These are phyloP conservation scores for Oryctes rhinoceros DNA, from an alignment of 1,140 invertebrate genomes.

Conservation along the genomic window DNA sequence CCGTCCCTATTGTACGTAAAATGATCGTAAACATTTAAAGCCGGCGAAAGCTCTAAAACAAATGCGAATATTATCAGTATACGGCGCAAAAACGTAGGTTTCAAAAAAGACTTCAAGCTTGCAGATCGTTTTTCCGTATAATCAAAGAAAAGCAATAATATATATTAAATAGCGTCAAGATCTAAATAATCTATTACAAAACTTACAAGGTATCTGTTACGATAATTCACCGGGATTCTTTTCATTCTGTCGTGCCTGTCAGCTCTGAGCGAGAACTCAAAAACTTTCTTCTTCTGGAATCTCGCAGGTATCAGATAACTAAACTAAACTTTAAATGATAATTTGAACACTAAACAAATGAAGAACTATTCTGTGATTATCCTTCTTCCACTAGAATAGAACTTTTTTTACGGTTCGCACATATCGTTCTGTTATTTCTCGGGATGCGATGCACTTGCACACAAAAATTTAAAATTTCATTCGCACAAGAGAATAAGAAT, in stretches of 20 bases:
- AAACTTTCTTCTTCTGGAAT: not conserved
- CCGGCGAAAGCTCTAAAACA: too few relatives aligned
- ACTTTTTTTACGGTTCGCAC: not conserved
- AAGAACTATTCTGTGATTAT: conserved; percentile 3
- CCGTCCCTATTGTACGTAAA: too few relatives aligned
- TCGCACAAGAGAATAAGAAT: too few relatives aligned
- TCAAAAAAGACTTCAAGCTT: too few relatives aligned
- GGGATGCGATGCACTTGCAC: conserved; percentile 1
- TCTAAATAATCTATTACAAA: not conserved
- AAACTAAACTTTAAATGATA: conserved; percentile 22
- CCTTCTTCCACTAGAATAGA: not conserved
- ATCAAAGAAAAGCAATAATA: not conserved
- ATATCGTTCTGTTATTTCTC: not conserved
- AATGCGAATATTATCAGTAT: too few relatives aligned
- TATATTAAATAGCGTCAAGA: not conserved
- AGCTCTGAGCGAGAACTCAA: not conserved
- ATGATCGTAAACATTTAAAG: too few relatives aligned
- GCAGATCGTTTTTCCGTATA: too few relatives aligned
- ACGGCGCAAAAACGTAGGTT: too few relatives aligned
- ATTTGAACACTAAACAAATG: conserved; percentile 7
- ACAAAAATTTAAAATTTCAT: conserved; percentile 21
- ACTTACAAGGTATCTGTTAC: conserved; percentile 4
- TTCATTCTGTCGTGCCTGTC: not conserved
- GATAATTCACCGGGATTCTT: not conserved
- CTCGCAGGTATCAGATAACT: not conserved